Base-by-base conservation (phyloP, 2,888 invertebrate species). In the Dromius quadrimaculatus region DNA sequence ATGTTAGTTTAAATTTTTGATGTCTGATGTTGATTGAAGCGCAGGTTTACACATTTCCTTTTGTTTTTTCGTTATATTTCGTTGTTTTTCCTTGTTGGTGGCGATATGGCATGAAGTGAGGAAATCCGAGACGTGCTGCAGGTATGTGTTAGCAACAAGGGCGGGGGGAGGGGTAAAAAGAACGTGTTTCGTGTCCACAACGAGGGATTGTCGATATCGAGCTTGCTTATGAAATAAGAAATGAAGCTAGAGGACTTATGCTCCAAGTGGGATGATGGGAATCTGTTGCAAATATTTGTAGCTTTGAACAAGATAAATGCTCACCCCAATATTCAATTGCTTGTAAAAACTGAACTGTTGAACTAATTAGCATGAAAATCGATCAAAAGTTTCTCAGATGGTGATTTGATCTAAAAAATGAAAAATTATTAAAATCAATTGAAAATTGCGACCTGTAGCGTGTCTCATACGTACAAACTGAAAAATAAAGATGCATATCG, bases 1-100 rank as follows among this genome's bases (percentile, higher is more conserved):
- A n/a, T 43, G 43, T 78, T 77, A 62, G 22, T 62, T 36, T 62
- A 62, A 62, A 62, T 62, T 62, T 62, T 62, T 62, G 62, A 62
- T 62, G 41, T 62, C 41, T 62, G 61, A 13, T 13, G 61, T 61
- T 61, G 22, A 61, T 62, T 15, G 38, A 9, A 11, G 22, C 23
- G 34, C 19, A 36, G 32, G 20, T 32, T 32, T 36, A 34, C 34
- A 32, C 36, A 2, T 15, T 32, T 8, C 15, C 8, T 2, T 41
- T 17, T 13, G 41, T 15, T 41, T 41, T 41, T 11, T 41, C 41
- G 17, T 41, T 41, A 15, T 13, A n/a, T 47, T 47, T 32, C 32
- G 23, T 57, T 57, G 28, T 57, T 32, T 57, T 28, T 57, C 13
- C 15, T 34, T 62, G 36, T 36, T 59, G 32, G 41, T 20, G 34